Percentiles rank a stretch among this genome's conserved stretches.
phyloP scores from a whole-genome alignment of 2,888 invertebrate species.

The Anoplius nigerrimus region DNA sequence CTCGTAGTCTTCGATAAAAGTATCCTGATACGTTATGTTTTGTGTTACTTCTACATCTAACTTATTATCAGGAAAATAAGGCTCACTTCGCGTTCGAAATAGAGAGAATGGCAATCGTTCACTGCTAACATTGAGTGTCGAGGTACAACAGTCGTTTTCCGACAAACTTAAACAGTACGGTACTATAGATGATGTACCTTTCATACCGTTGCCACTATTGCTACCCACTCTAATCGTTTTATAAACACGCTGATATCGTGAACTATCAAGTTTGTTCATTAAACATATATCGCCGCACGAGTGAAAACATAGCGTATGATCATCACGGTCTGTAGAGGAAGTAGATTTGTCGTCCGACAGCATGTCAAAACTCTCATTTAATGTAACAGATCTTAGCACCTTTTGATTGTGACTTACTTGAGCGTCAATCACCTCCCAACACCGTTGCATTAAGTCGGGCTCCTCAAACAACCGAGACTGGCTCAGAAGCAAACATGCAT shows the following conservation, averaged over 20 bases:
- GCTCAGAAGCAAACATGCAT: conserved; percentile 95
- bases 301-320: conserved; percentile 38
- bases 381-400: conserved; percentile 55
- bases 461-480: conserved; percentile 97
- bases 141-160: conserved; percentile 49
- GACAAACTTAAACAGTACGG: conserved; percentile 53
- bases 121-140: conserved; percentile 29
- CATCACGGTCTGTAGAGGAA: conserved; percentile 26
- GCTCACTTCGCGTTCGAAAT: conserved; percentile 67
- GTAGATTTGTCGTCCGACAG: conserved; percentile 32
- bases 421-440: conserved; percentile 98
- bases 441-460: conserved; percentile 96
- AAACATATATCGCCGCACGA: conserved; percentile 43
- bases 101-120: conserved; percentile 51
- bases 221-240: conserved; percentile 25
- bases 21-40: conserved; percentile 67
- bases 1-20: conserved; percentile 61
- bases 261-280: conserved; percentile 36
- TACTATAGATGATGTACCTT: conserved; percentile 35
- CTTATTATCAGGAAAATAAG: conserved; percentile 61
- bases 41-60: conserved; percentile 68
- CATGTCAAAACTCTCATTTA: conserved; percentile 46
- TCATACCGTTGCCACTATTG: conserved; percentile 22
- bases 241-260: conserved; percentile 27
- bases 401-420: conserved; percentile 82